These are phyloP conservation scores for Furcifer pardalis DNA, from an alignment of 2,797 vertebrate species.

Conservation along the genomic window DNA sequence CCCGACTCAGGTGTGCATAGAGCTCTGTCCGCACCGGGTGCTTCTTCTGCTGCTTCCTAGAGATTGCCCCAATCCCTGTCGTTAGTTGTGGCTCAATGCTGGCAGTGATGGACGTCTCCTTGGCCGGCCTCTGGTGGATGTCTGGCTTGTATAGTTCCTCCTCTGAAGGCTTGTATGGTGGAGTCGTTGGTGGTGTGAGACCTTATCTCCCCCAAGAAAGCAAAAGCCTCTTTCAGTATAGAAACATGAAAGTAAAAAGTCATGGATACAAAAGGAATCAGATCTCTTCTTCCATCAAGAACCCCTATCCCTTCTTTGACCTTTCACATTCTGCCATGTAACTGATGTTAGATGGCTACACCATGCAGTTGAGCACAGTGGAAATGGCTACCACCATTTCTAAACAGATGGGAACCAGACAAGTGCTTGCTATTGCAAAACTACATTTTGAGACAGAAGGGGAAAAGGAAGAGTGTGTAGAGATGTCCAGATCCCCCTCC, in stretches of 20 bases:
- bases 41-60: conserved; percentile 80
- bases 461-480: not conserved
- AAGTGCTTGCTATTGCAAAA: not conserved
- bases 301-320: not conserved
- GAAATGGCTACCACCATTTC: not conserved
- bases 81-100: conserved; percentile 38
- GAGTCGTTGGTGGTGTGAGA: conserved; percentile 96
- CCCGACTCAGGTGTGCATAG: conserved; percentile 89
- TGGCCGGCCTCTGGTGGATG: conserved; percentile 76
- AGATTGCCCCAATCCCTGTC: conserved; percentile 64
- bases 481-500: not conserved
- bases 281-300: not conserved
- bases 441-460: not conserved
- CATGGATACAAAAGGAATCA: not conserved
- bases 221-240: conserved; percentile 37
- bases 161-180: conserved; percentile 93
- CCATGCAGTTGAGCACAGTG: not conserved
- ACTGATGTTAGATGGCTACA: not conserved
- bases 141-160: conserved; percentile 94
- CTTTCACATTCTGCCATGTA: not conserved
- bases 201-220: conserved; percentile 76
- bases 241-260: not conserved
- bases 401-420: not conserved
- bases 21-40: conserved; percentile 93
- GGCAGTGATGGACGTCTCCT: conserved; percentile 53